Evolutionary conservation across 2,113 vertebrate genomes (phyloP), one percentile per base, ranked within the genome.

Genomic region (Alethe diademata): DNA sequence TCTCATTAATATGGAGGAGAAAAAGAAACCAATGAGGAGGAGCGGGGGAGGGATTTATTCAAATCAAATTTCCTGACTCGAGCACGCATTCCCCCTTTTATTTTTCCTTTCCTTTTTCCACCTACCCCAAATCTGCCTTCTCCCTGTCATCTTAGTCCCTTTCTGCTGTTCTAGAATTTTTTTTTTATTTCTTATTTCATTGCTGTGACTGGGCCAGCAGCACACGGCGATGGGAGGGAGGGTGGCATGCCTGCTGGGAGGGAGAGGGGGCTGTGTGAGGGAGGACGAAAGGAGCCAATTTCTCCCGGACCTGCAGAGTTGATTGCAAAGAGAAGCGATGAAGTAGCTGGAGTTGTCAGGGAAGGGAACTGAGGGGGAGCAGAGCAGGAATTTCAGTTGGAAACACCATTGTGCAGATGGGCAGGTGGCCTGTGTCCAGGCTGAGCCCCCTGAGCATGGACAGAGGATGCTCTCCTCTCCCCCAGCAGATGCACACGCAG

Each of bases 1-100:
- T 57, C 70, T 93, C 54, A 67, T 95, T 91, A 90, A 86, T 88
- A 95, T 91, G 84, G 72, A 92, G 40, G 4, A 12, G 12, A 56
- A 69, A 80, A 53, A 33, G 28, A 89, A 95, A 78, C 96, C 96
- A 96, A 96, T 96, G 69, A 61, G 81, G 50, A 78, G 3, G 24
- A 62, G 53, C 3, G 1, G 58, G 73, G 96, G 97, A 76, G 95
- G 89, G 82, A 56, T 82, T 92, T 96, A 94, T 91, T 88, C 66
- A 88, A 88, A 96, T 87, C 35, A 51, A 85, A 28, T 65, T 74
- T 71, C 60, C 95, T 74, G 75, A 93, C 72, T 88, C 76, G 69
- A 92, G 5, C 57, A 58, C 12, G 4, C 26, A 4, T 4, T 12
- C 0, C 2, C 6, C 1, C 2, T 9, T 33, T 38, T 2, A 8